phyloP scores from a whole-genome alignment of 2,113 vertebrate species.

The Nansenia antarctica region DNA sequence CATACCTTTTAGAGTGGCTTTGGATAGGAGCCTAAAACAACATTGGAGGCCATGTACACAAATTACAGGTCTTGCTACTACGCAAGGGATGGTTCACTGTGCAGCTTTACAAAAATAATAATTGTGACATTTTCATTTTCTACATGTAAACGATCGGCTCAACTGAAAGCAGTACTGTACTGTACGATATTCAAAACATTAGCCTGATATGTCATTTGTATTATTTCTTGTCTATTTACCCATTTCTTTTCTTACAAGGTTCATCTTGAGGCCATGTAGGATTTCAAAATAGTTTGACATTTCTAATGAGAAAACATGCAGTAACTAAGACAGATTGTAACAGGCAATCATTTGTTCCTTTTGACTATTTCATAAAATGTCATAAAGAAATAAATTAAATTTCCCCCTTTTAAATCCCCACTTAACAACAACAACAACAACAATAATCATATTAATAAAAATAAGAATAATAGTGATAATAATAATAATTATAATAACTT shows the following conservation, averaged over 20 bases:
- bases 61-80: conserved; percentile 47
- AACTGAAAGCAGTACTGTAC: background rate
- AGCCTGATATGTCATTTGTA: background rate
- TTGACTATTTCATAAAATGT: background rate
- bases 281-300: conserved; percentile 53
- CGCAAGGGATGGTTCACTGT: conserved; percentile 35
- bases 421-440: background rate
- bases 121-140: conserved; percentile 6
- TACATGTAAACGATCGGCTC: conserved; percentile 1
- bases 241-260: conserved; percentile 38
- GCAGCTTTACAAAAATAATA: conserved; percentile 35
- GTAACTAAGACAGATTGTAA: conserved; percentile 59
- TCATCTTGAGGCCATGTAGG: conserved; percentile 48
- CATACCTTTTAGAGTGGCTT: conserved; percentile 73
- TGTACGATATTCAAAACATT: background rate
- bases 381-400: too few species aligned
- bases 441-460: background rate
- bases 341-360: conserved; percentile 16
- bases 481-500: background rate
- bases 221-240: conserved; percentile 10
- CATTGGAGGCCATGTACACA: conserved; percentile 62
- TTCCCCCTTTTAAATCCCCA: too few species aligned
- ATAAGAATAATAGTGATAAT: background rate
- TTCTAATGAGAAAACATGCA: conserved; percentile 36
- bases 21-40: conserved; percentile 70